These are phyloP conservation scores for Sminthurinus aureus DNA, from an alignment of 2,888 invertebrate species.

Conservation along the genomic window DNA sequence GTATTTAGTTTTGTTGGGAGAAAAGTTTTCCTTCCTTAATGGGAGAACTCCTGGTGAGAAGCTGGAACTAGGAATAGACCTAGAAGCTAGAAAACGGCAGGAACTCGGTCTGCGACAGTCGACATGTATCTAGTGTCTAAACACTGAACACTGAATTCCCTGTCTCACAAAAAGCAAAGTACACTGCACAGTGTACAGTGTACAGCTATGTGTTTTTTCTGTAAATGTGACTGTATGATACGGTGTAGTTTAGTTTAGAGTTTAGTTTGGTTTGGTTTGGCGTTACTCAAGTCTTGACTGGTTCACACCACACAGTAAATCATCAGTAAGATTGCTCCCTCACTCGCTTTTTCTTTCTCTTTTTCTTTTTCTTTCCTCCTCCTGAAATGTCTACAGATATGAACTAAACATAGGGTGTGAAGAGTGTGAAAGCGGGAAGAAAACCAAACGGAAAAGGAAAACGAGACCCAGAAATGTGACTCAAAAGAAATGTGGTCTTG, in stretches of 20 bases:
- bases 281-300: background rate
- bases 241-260: too few species aligned
- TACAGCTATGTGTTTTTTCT: too few species aligned
- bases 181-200: background rate
- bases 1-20: conserved; percentile 6
- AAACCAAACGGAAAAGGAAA: too few species aligned
- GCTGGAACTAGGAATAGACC: background rate
- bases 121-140: too few species aligned
- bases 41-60: conserved; percentile 11
- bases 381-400: too few species aligned
- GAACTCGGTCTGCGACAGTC: background rate
- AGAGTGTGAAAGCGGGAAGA: too few species aligned
- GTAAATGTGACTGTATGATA: too few species aligned
- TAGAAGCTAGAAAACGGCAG: background rate
- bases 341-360: background rate
- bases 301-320: background rate
- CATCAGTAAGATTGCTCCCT: background rate
- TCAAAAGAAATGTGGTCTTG: too few species aligned
- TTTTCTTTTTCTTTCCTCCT: background rate
- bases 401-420: too few species aligned
- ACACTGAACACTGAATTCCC: too few species aligned
- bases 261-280: background rate
- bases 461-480: too few species aligned
- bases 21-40: conserved; percentile 12
- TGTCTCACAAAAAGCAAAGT: too few species aligned